Conservation (phyloP, 92 coral and sea anemone genomes). For the Porites evermanni region DNA sequence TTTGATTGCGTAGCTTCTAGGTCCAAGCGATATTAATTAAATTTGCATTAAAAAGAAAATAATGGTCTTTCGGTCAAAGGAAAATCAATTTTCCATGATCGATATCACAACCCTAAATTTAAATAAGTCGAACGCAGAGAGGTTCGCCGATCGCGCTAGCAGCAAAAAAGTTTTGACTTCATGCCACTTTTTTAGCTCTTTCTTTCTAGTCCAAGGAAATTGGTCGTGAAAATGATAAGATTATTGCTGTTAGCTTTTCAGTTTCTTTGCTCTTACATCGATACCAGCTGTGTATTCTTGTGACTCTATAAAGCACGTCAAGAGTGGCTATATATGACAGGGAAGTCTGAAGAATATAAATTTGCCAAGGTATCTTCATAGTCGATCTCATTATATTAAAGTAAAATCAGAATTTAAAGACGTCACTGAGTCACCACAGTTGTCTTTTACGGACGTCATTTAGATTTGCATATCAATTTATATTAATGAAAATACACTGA, state of each 20-base stretch:
- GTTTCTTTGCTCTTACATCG: not conserved
- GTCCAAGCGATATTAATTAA: not conserved
- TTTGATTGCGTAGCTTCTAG: slow-evolving; percentile 10
- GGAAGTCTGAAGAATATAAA: not conserved
- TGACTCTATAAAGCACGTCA: not conserved
- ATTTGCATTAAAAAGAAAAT: slow-evolving; percentile 37
- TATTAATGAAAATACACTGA: not conserved
- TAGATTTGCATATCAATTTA: slow-evolving; percentile 27
- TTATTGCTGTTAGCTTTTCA: not conserved
- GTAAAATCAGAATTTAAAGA: too few species aligned
- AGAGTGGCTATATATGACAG: not conserved
- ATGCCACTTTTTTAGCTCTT: not conserved
- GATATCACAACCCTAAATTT: slow-evolving; percentile 9
- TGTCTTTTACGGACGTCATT: too few species aligned
- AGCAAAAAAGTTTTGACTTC: not conserved
- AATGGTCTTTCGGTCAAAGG: slow-evolving; percentile 14
- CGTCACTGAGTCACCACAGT: too few species aligned
- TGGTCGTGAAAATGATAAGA: not conserved
- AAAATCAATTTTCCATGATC: slow-evolving; percentile 16
- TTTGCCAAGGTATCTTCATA: not conserved
- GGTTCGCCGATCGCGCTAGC: not conserved
- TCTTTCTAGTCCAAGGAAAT: not conserved
- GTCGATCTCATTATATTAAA: too few species aligned
- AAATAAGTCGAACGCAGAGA: not conserved
- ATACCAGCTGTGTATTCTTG: not conserved